phyloP scores from a whole-genome alignment of 1,140 invertebrate species.

The Eulimnadia texana region DNA sequence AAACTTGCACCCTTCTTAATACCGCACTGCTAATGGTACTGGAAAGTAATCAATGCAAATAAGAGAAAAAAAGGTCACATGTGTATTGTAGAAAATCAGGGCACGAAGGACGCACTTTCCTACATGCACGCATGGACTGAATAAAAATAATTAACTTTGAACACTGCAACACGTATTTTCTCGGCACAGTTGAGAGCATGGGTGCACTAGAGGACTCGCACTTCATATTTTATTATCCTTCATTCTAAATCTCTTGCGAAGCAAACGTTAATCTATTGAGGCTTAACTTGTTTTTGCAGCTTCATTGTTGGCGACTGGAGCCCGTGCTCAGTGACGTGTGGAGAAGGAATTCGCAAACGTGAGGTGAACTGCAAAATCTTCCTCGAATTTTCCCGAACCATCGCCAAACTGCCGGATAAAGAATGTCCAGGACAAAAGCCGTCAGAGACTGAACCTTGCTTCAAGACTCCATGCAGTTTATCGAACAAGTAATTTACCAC shows the following conservation, averaged over 20 bases:
- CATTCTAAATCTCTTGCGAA: no score
- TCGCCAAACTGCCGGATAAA: constrained; percentile 69
- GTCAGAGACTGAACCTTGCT: constrained; percentile 56
- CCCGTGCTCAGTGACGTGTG: constrained; percentile 74
- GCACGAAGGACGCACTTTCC: background rate
- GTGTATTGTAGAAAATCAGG: background rate
- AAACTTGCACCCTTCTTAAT: background rate
- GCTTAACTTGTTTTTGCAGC: no score
- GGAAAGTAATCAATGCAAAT: background rate
- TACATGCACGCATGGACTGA: background rate
- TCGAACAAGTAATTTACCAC: constrained; percentile 16
- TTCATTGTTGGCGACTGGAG: constrained; percentile 68
- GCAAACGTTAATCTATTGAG: no score
- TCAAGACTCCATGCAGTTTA: constrained; percentile 52
- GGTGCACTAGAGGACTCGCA: background rate
- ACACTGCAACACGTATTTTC: no score
- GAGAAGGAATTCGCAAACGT: constrained; percentile 63
- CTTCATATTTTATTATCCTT: background rate
- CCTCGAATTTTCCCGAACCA: constrained; percentile 71
- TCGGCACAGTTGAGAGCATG: background rate
- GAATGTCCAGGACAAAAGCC: constrained; percentile 75
- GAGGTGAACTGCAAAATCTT: constrained; percentile 84
- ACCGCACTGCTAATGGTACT: background rate
- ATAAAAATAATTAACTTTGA: no score
- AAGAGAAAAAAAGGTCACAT: background rate